Evolutionary conservation across 2,797 vertebrate species (phyloP), one percentile per base, ranked within the genome.

Genomic region (Catamblyrhynchus diadema): DNA sequence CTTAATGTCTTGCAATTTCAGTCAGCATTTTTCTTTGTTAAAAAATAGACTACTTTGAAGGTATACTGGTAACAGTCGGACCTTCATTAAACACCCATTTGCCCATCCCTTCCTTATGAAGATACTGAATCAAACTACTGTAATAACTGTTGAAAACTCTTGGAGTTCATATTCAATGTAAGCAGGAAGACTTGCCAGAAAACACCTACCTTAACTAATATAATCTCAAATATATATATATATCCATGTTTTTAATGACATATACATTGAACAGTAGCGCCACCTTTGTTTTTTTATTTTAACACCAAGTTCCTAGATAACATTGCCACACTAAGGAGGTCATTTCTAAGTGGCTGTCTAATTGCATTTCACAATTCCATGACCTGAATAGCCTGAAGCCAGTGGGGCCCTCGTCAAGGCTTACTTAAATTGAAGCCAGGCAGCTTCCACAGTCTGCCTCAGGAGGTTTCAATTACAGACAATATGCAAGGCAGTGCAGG

Each of bases 331-430:
- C 21, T 50, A 90, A 92, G 77, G 56, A 83, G 64, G 62, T 50
- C 19, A 62, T 90, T 53, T 86, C 47, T 96, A 95, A 94, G 51
- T 72, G 73, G 33, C 39, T 90, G 56, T 88, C 74, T 95, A 94
- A 94, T 88, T 94, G 80, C 37, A 84, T 96, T 96, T 93, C 78
- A 71, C 77, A 91, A 12, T 67, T 93, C 53, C 30, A 3, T 64
- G 89, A 79, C 56, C 72, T 37, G 30, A 77, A 56, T 30, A 50
- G 33, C 90, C 86, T 64, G 48, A 69, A 94, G 81, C 47, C 65
- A 75, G 23, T 3, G 33, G 19, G 60, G n/a, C 16, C 42, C 39
- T 41, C 7, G 1, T 89, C 81, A 94, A 79, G n/a, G n/a, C 21
- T 84, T 75, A 81, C 81, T 90, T 81, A 60, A 45, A 88, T 24